Base-by-base conservation (phyloP, 2,797 vertebrate genomes). In the Knipowitschia caucasica region DNA sequence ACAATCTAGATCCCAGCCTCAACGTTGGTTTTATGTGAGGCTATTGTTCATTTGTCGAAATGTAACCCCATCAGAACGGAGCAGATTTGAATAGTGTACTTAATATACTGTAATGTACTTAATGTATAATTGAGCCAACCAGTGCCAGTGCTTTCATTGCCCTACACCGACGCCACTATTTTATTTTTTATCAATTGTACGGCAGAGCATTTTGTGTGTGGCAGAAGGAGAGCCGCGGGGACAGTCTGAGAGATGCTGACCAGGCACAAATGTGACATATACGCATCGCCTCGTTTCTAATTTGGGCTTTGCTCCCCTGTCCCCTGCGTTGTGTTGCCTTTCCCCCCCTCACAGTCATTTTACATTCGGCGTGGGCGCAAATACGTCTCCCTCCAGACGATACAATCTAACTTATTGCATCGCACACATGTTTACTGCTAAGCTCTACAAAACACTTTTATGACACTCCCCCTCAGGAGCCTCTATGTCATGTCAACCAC, bases 141-240 rank as follows among this genome's bases (percentile, higher is more conserved):
- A 23, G 30, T 59, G 30, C 3, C 53, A 42, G 25, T 46, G 1
- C 55, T 8, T 15, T 6, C 27, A 18, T 44, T 39, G 55, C 59
- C 53, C 61, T 34, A 47, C 49, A 24, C 59, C 24, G 70, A 65
- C 33, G 33, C 39, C 52, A 40, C 51, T 38, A 64, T 50, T 64
- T 64, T 77, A 57, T 58, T 51, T 50, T 64, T 64, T 77, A 57
- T 58, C 53, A 31, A 58, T 23, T 45, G 34, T 20, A 59, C 38
- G 33, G 50, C 57, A 62, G 56, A 8, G 27, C 35, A 43, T 62
- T 33, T 67, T 62, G 43, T 53, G 69, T 57, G 65, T 77, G 67
- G 79, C 86, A 87, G 84, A 82, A 86, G 86, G 86, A 53, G 50
- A 82, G 63, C 75, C 79, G 66, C 69, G 33, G 79, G 86, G 77